Conservation (phyloP, 2,113 vertebrate species). For the Chaenocephalus aceratus region DNA sequence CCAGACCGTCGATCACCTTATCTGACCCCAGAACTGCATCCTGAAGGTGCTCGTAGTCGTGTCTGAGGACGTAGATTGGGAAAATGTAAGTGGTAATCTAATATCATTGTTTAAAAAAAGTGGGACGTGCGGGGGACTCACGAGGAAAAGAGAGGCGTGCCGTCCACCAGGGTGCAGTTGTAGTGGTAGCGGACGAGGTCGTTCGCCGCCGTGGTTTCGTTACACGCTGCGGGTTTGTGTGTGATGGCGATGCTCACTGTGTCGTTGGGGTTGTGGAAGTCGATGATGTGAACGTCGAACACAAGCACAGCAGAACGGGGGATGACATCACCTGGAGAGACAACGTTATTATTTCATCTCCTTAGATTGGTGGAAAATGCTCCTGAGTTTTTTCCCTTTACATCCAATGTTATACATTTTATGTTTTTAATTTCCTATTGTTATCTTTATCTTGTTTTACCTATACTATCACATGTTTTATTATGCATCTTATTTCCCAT, state of each 20-base stretch:
- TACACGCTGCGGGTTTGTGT: constrained; percentile 87
- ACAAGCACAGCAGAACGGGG: constrained; percentile 91
- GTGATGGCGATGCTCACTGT: constrained; percentile 82
- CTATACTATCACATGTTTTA: too few species aligned
- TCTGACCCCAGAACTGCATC: constrained; percentile 88
- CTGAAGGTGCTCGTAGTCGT: constrained; percentile 86
- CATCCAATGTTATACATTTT: too few species aligned
- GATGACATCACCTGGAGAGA: constrained; percentile 87
- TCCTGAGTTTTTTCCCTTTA: too few species aligned
- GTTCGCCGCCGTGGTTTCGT: constrained; percentile 81
- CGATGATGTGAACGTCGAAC: constrained; percentile 92
- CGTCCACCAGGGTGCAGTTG: constrained; percentile 94
- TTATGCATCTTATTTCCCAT: too few species aligned
- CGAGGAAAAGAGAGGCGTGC: constrained; percentile 95
- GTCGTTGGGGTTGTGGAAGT: constrained; percentile 96
- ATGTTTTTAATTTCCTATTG: too few species aligned
- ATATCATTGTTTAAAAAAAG: fast-evolving
- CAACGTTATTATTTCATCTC: not conserved
- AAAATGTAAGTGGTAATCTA: too few species aligned
- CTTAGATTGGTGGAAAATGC: too few species aligned
- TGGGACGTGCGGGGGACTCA: constrained; percentile 74
- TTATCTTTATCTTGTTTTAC: too few species aligned
- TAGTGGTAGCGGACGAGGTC: constrained; percentile 94
- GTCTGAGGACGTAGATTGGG: constrained; percentile 70
- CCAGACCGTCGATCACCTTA: constrained; percentile 94